Evolutionary conservation across 2,888 invertebrate species (phyloP), one percentile per base, ranked within the genome.

Genomic region (Mayetiola destructor): DNA sequence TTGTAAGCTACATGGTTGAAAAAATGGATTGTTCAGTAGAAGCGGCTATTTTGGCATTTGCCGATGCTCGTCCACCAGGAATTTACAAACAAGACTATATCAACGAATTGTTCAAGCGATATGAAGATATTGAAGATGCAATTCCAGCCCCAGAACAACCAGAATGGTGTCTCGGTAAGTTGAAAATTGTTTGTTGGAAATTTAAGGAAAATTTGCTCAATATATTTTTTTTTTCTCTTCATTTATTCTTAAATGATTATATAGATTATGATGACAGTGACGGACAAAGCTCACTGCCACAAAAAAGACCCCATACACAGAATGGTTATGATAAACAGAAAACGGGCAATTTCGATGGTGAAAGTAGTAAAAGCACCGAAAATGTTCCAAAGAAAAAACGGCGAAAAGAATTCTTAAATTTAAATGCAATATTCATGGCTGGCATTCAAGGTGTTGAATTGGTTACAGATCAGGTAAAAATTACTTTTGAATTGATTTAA

Each of bases 11-110:
- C 71, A 79, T 99, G 71, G 88, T 95, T 4, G 86, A 90, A 66
- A 81, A 81, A 60, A 75, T 85, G 66, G 88, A 88, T 63, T 89
- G 84, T 73, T 84, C 86, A 65, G 79, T 95, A 1, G 91, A 89
- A 62, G 85, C 87, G 2, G 94, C 92, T 0, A 68, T 95, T 6
- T 76, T 75, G 37, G 81, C 81, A 65, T 96, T 95, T 73, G 79
- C 85, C 2, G 75, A 62, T 35, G 67, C 69, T 2, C 66, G 99
- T 60, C 85, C 88, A 1, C 93, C 95, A 1, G 99, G 99, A 20
- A 99, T 99, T 65, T 99, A 99, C 73, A 99, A 99, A 71, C 83
- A 82, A 62, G 95, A 96, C 68, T 99, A 99, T 69, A 78, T 99
- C 57, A 75, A 81, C 63, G 95, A 95, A 71, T 72, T 99, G 30